A percentile compares a stretch with the other conserved stretches of the same genome.
Conservation (phyloP, 2,113 vertebrate genomes). For the Todiramphus chloris region DNA sequence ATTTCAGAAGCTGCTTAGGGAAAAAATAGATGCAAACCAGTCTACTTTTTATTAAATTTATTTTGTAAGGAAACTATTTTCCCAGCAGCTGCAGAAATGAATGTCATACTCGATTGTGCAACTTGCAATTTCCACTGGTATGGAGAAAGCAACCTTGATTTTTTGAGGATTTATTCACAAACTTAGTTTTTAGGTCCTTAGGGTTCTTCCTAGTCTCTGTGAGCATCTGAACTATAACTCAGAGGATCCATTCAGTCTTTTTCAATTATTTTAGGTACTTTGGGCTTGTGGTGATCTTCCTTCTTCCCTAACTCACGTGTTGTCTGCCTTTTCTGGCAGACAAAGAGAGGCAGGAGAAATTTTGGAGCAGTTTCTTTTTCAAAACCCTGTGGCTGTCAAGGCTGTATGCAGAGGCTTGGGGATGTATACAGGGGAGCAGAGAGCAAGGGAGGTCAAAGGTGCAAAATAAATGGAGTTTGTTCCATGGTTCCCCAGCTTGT, state of each 20-base stretch:
- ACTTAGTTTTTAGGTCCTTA: background rate
- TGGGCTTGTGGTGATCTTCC: background rate
- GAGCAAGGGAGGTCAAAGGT: background rate
- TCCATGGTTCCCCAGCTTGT: background rate
- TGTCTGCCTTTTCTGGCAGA: background rate
- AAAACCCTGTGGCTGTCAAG: background rate
- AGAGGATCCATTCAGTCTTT: background rate
- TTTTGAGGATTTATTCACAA: background rate
- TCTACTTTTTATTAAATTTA: constrained; percentile 28
- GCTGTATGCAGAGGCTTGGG: background rate
- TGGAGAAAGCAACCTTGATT: background rate
- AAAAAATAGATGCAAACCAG: constrained; percentile 9
- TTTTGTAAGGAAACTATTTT: constrained; percentile 46
- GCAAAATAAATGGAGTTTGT: background rate
- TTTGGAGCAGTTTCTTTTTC: background rate
- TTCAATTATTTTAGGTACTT: background rate
- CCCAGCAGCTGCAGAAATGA: constrained; percentile 19
- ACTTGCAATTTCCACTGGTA: constrained; percentile 23
- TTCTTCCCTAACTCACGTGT: background rate
- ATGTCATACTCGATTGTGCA: background rate
- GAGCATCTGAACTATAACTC: background rate
- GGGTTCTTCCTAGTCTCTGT: background rate
- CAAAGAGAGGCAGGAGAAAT: background rate
- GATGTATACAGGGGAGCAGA: background rate
- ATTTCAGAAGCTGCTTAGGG: background rate